Base-by-base conservation (phyloP, 2,888 invertebrate species). In the Sabatieria punctata region DNA sequence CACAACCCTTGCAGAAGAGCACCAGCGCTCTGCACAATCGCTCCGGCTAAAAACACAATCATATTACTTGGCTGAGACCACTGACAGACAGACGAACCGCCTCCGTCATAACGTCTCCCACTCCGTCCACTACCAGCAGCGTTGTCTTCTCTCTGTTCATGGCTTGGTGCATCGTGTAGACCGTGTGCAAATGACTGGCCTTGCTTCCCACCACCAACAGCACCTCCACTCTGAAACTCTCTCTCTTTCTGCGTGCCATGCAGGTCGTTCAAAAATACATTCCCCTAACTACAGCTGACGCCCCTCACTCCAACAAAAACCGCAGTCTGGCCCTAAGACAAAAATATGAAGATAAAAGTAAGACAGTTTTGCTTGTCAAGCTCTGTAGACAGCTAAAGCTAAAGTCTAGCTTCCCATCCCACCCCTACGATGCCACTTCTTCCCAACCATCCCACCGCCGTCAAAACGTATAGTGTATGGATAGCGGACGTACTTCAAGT, bases 1-100 rank as follows among this genome's bases (percentile, higher is more conserved):
- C 85, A 65, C 83, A 79, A 1, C 85, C 85, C 67, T 86, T 85
- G 70, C 83, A 80, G 74, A 86, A 84, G 47, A 85, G 76, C 52
- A 85, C 74, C 61, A 86, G 75, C 45, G 83, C 81, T 61, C 85
- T 82, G 25, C 84, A 79, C 49, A 85, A 77, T 66, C 84, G 84
- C 25, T 81, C 82, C 11, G 85, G 84, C 85, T 85, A 73, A 39
- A 69, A 67, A 4, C 2, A 27, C 30, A 30, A n/a, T n/a, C n/a
- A n/a, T n/a, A 39, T n/a, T 19, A 39, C 11, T 39, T 19, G 11
- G n/a, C n/a, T 43, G 23, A 13, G 22, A 46, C 8, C 15, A 45
- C 8, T 19, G 30, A 8, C 8, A 30, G 19, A 24, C 4, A 41
- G 19, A 21, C 77, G 74, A 62, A 85, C 85, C 63, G 80, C 77